A percentile compares a stretch with the other conserved stretches of the same genome.
phyloP scores from a whole-genome alignment of 2,888 invertebrate genomes.

The Diarsia brunnea region DNA sequence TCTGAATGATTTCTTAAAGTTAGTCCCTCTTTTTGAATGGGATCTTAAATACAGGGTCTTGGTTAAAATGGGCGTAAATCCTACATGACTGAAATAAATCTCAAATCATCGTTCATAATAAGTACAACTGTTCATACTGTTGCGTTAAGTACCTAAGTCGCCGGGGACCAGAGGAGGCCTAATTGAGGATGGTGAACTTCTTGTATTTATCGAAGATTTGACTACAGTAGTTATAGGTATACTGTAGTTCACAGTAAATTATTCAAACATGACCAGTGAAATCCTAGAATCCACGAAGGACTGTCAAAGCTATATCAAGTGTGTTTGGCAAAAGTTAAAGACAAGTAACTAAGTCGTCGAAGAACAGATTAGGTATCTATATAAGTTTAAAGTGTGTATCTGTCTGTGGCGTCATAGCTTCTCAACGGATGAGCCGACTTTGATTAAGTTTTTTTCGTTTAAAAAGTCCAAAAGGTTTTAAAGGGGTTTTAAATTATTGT shows the following conservation, averaged over 20 bases:
- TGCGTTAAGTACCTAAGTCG: background rate
- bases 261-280: background rate
- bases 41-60: too few species aligned
- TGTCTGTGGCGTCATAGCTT: too few species aligned
- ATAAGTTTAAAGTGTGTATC: too few species aligned
- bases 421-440: too few species aligned
- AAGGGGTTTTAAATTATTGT: too few species aligned
- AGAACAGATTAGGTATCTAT: too few species aligned
- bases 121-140: background rate
- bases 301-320: background rate
- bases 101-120: background rate
- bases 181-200: background rate
- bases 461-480: too few species aligned
- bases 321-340: too few species aligned
- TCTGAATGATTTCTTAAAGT: too few species aligned
- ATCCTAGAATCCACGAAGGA: background rate
- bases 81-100: background rate
- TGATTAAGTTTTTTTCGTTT: too few species aligned
- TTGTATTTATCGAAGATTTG: background rate
- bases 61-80: background rate
- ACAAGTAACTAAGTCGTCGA: too few species aligned
- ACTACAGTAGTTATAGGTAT: background rate
- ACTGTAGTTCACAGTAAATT: background rate
- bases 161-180: background rate
- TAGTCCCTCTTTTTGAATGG: too few species aligned